Base-by-base conservation (phyloP, 1,140 invertebrate genomes). In the Aphis gossypii region DNA sequence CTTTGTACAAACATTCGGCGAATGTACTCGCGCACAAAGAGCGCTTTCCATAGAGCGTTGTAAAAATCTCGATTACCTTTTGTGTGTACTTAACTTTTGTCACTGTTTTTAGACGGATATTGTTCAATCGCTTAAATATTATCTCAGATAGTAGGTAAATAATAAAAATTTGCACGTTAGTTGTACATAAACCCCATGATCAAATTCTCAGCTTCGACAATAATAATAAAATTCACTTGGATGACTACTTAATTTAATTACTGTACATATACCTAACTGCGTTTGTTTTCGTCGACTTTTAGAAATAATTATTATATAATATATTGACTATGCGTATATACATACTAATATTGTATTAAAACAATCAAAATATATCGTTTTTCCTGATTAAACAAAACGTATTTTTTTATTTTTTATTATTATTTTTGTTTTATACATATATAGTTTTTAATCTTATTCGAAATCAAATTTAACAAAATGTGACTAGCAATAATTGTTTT, bases 351-450 rank as follows among this genome's bases (percentile, higher is more conserved):
- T 76, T 76, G 30, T 76, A 76, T n/a, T 35, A 76, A 76, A 76
- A 76, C n/a, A 76, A 76, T 76, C 30, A n/a, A 68, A 68, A 68
- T 46, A 68, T n/a, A 14, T 68, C n/a, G 60, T 76, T 76, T n/a
- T n/a, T 76, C 60, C 60, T 76, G 60, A 76, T 76, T n/a, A 76
- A 76, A 76, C 30, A 76, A 76, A 76, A 76, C 60, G 60, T 68
- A 68, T 76, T 76, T 76, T 68, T 76, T 76, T n/a, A 76, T 76
- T 76, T 76, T 30, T 76, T 76, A 76, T 76, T 18, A n/a, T 76
- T 76, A 76, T 76, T 76, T 76, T 76, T 76, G 60, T 76, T 76
- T 76, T 76, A 76, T 76, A 76, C 60, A 76, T 76, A 76, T 76
- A 76, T 76, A 76, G 60, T 76, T 18, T 20, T 76, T 68, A 68